These are phyloP conservation scores for Pheucticus melanocephalus DNA, from an alignment of 2,113 vertebrate genomes.

Conservation along the genomic window DNA sequence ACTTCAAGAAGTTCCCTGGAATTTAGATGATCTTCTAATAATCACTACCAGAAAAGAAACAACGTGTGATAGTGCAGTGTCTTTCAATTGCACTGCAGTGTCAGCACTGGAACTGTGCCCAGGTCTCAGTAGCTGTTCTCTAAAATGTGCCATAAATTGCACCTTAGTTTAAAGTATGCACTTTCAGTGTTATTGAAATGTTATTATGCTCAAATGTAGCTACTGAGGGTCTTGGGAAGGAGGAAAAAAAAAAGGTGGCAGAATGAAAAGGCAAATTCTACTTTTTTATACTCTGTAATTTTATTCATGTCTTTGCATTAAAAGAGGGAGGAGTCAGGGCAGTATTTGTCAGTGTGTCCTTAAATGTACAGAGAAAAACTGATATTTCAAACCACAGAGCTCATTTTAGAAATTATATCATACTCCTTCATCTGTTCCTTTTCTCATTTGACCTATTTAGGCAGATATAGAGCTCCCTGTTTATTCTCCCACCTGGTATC, in stretches of 20 bases:
- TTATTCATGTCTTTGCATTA: not conserved
- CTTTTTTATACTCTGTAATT: not conserved
- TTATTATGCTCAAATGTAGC: not conserved
- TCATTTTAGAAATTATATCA: constrained; percentile 17
- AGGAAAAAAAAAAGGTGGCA: not conserved
- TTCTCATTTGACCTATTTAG: constrained; percentile 22
- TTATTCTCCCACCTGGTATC: not conserved
- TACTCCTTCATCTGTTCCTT: not conserved
- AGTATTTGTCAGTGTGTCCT: not conserved
- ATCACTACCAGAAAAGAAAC: not conserved
- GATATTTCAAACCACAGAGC: not conserved
- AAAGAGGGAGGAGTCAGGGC: not conserved
- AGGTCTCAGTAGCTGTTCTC: not conserved
- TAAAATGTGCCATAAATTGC: not conserved
- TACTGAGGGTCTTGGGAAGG: not conserved
- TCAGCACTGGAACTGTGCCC: not conserved
- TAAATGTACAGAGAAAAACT: not conserved
- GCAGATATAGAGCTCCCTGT: not conserved
- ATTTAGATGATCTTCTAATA: not conserved
- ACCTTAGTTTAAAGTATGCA: not conserved
- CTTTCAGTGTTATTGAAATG: not conserved
- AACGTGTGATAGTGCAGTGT: not conserved
- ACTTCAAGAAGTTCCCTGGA: not conserved
- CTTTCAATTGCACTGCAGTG: not conserved
- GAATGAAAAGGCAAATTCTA: not conserved